Percentiles rank a stretch among this genome's conserved stretches.
phyloP scores from a whole-genome alignment of 2,113 vertebrate species.

The Globicephala melas region DNA sequence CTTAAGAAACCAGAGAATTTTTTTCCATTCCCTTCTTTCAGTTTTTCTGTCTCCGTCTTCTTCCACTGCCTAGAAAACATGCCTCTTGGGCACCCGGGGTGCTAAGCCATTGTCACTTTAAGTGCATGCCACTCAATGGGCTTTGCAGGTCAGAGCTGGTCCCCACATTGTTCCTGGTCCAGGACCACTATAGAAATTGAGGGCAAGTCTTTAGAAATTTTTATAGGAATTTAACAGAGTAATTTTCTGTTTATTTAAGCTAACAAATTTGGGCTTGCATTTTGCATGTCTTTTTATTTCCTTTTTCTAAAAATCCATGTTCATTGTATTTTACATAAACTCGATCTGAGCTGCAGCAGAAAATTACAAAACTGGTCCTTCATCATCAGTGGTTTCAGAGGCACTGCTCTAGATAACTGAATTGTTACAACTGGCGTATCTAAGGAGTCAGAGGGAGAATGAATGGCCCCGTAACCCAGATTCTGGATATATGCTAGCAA shows the following conservation, averaged over 20 bases:
- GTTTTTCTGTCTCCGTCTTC: not conserved
- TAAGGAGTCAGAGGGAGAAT: not conserved
- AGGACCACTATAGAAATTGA: not conserved
- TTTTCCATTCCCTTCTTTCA: not conserved
- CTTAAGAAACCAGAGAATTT: not conserved
- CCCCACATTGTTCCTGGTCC: not conserved
- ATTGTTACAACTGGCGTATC: not conserved
- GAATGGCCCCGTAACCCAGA: not conserved
- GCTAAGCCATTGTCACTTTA: fast-evolving
- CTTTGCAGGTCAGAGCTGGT: not conserved
- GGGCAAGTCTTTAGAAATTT: not conserved
- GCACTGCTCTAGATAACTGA: not conserved
- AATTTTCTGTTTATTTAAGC: not conserved
- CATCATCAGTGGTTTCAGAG: not conserved
- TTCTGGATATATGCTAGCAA: too few relatives aligned
- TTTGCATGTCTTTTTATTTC: not conserved
- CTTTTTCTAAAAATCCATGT: not conserved
- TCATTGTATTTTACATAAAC: not conserved
- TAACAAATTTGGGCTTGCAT: not conserved
- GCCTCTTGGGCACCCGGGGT: too few relatives aligned
- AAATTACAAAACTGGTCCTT: not conserved
- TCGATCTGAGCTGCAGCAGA: not conserved
- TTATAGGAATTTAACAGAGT: not conserved
- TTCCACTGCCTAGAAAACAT: not conserved
- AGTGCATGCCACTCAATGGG: not conserved